Percentiles rank a stretch among this genome's conserved stretches.
Evolutionary conservation across 2,113 vertebrate species (phyloP).

Genomic region (Lophius piscatorius): DNA sequence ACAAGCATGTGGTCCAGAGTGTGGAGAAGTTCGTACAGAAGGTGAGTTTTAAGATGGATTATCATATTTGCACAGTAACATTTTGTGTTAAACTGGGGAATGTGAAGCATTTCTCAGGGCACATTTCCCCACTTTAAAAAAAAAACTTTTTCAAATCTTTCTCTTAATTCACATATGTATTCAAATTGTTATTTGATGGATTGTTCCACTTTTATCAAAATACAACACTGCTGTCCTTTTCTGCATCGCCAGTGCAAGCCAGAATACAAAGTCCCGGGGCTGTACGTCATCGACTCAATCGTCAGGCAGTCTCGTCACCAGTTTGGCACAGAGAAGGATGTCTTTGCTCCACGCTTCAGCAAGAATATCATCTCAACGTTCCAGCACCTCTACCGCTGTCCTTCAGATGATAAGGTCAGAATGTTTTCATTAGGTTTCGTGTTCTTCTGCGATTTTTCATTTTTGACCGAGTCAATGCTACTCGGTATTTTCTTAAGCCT

Average conservation of each 20-base stretch:
- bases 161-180: too few relatives aligned
- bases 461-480: background rate
- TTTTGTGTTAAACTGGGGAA: too few relatives aligned
- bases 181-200: too few relatives aligned
- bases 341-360: slow-evolving; percentile 98
- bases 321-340: slow-evolving; percentile 97
- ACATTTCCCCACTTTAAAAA: too few relatives aligned
- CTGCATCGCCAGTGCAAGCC: slow-evolving; percentile 88
- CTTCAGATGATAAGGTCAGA: slow-evolving; percentile 95
- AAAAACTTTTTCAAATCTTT: too few relatives aligned
- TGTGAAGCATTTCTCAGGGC: too few relatives aligned
- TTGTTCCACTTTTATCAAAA: background rate
- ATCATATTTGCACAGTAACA: background rate
- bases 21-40: slow-evolving; percentile 99
- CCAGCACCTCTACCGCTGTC: slow-evolving; percentile 97
- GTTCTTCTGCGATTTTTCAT: slow-evolving; percentile 5
- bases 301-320: slow-evolving; percentile 98
- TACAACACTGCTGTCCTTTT: background rate
- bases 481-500: too few relatives aligned
- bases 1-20: slow-evolving; percentile 99
- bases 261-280: slow-evolving; percentile 98
- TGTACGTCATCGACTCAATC: slow-evolving; percentile 98
- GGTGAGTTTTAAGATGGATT: slow-evolving; percentile 79
- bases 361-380: slow-evolving; percentile 98
- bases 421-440: slow-evolving; percentile 2